These are phyloP conservation scores for Orgyia antiqua DNA, from an alignment of 2,888 invertebrate genomes.

Conservation along the genomic window DNA sequence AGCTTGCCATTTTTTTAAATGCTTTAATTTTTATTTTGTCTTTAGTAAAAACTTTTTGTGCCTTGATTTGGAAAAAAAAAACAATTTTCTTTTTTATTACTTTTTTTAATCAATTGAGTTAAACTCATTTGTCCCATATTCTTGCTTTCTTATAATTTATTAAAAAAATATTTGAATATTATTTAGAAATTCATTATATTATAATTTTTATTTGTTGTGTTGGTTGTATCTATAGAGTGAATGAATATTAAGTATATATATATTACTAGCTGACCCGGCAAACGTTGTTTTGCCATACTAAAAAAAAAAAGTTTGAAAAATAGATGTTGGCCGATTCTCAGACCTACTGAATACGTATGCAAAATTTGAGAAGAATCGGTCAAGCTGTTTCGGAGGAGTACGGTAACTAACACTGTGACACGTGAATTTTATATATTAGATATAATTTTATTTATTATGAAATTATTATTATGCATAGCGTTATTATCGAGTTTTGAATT, in stretches of 20 bases:
- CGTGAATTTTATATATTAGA: too few species aligned
- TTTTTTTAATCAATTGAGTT: conserved; percentile 45
- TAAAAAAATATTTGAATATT: conserved; percentile 24
- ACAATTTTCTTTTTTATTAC: conserved; percentile 15
- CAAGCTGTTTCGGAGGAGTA: too few species aligned
- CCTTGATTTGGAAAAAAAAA: conserved; percentile 15
- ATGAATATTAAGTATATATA: conserved; percentile 34
- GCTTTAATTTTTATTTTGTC: conserved; percentile 25
- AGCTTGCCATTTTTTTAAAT: conserved; percentile 50
- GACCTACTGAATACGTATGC: too few species aligned
- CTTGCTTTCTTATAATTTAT: conserved; percentile 63
- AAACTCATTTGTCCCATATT: conserved; percentile 62
- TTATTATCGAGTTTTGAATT: conserved; percentile 5
- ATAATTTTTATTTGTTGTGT: conserved; percentile 33
- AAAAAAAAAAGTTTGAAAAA: too few species aligned
- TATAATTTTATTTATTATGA: conserved; percentile 39
- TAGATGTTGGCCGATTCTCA: too few species aligned
- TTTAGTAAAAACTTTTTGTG: conserved; percentile 12
- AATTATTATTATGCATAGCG: conserved; percentile 21
- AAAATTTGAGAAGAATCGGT: too few species aligned
- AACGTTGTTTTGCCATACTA: too few species aligned
- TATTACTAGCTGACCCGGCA: too few species aligned
- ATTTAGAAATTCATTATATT: conserved; percentile 12
- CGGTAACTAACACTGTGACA: too few species aligned
- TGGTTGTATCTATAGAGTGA: conserved; percentile 41